Evolutionary conservation across 2,888 invertebrate genomes (phyloP), one percentile per base, ranked within the genome.

Genomic region (Leptinotarsa peninsularis): DNA sequence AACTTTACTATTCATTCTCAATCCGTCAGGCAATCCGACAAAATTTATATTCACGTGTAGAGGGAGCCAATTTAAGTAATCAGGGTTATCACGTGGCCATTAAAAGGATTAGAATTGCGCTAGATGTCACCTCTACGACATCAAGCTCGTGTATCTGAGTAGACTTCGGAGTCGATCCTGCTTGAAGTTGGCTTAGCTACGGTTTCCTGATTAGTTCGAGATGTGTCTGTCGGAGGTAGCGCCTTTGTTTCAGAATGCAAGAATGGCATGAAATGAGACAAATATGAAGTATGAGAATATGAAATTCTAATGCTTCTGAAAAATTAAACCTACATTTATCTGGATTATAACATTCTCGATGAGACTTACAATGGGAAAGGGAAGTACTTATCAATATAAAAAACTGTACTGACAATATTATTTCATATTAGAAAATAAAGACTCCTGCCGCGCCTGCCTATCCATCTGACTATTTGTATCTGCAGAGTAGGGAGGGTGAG

Each of bases 41-140:
- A 78, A 83, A 82, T 83, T 82, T 82, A 82, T 81, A 79, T 80
- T 74, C 74, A 90, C 90, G 90, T 91, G 90, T 90, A 90, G 91
- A 91, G 91, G 91, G 90, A 91, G 91, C 91, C 91, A 92, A 92
- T 92, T 91, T 92, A 91, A 91, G 91, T 91, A 92, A 91, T 92
- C 91, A 90, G 91, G 91, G 90, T 91, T 91, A 91, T 91, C 91
- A 91, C 91, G 87, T 91, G 91, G 91, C 91, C 91, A 90, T 91
- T 92, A 91, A 91, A 90, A 90, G 91, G 91, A 91, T 92, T 92
- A 92, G 90, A 84, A 83, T 83, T 82, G 84, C 84, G 84, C 85
- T 84, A 82, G 84, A 85, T 85, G 87, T 87, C 87, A 87, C 86
- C 85, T 87, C 86, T 81, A 80, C 81, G 82, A 85, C 84, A 84